phyloP scores from a whole-genome alignment of 2,888 invertebrate species.

The Sialis fuliginosa region DNA sequence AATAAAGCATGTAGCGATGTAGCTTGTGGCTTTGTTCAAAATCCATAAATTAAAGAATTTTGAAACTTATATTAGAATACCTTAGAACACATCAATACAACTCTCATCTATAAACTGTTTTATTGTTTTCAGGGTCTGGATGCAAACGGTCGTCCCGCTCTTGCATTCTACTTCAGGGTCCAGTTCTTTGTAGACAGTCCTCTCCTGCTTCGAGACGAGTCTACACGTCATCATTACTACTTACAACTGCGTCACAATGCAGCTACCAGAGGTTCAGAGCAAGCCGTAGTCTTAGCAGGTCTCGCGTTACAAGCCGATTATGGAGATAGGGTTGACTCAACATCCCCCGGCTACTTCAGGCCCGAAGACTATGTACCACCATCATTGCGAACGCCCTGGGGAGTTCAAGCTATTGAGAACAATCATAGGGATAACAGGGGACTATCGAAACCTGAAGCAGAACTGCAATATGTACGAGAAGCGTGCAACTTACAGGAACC shows the following conservation, averaged over 20 bases:
- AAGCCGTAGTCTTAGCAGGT: constrained; percentile 66
- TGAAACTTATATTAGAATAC: background rate
- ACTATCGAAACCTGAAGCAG: constrained; percentile 62
- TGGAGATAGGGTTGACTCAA: constrained; percentile 52
- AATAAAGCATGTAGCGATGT: too few species aligned
- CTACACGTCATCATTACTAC: constrained; percentile 86
- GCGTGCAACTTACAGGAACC: constrained; percentile 68
- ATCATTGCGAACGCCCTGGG: constrained; percentile 35
- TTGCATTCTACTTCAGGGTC: constrained; percentile 78
- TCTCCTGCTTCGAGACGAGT: constrained; percentile 74
- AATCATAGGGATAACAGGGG: constrained; percentile 71
- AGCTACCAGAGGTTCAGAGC: constrained; percentile 36
- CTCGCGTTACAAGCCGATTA: constrained; percentile 84
- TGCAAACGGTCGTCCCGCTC: constrained; percentile 74
- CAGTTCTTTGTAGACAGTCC: constrained; percentile 91
- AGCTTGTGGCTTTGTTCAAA: too few species aligned
- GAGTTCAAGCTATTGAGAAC: constrained; percentile 41
- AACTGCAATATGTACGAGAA: constrained; percentile 76
- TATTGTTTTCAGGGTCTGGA: constrained; percentile 56
- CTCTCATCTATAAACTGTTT: background rate
- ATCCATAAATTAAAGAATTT: too few species aligned
- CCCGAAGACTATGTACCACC: constrained; percentile 73
- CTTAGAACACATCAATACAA: background rate
- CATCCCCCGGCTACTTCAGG: constrained; percentile 44
- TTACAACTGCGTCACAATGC: constrained; percentile 84